These are phyloP conservation scores for Acanthisitta chloris DNA, from an alignment of 2,113 vertebrate species.

Conservation along the genomic window DNA sequence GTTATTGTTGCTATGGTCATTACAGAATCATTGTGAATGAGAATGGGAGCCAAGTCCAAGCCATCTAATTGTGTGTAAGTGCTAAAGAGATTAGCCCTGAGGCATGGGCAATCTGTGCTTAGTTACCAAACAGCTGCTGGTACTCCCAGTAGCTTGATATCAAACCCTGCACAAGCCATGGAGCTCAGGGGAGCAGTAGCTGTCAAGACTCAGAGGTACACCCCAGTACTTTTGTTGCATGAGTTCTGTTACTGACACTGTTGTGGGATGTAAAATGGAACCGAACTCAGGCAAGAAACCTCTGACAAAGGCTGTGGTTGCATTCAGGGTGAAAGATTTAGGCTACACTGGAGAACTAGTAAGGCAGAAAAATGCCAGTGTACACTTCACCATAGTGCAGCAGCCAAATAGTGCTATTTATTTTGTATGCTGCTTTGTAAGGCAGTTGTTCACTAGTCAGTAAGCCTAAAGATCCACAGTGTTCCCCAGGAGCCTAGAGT, in stretches of 20 bases:
- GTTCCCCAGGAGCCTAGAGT: neutral
- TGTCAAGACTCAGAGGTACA: neutral
- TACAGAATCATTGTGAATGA: neutral
- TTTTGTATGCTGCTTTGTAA: neutral
- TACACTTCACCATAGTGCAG: neutral
- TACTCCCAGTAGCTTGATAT: neutral
- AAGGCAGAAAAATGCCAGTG: neutral
- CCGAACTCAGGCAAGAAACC: neutral
- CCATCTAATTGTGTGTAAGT: neutral
- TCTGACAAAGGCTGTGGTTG: neutral
- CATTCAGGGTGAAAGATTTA: neutral
- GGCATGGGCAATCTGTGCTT: neutral
- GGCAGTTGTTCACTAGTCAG: neutral
- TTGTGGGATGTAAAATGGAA: neutral
- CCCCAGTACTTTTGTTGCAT: neutral
- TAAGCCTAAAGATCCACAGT: neutral
- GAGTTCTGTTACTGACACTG: neutral
- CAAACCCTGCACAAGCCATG: neutral
- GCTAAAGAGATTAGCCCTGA: neutral
- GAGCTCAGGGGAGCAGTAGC: neutral
- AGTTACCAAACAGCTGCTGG: neutral
- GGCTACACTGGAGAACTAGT: neutral
- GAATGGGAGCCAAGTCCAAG: neutral
- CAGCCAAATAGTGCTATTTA: neutral
- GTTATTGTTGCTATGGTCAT: neutral